phyloP scores from a whole-genome alignment of 2,888 invertebrate species.

The Gandaritis pyraliata region DNA sequence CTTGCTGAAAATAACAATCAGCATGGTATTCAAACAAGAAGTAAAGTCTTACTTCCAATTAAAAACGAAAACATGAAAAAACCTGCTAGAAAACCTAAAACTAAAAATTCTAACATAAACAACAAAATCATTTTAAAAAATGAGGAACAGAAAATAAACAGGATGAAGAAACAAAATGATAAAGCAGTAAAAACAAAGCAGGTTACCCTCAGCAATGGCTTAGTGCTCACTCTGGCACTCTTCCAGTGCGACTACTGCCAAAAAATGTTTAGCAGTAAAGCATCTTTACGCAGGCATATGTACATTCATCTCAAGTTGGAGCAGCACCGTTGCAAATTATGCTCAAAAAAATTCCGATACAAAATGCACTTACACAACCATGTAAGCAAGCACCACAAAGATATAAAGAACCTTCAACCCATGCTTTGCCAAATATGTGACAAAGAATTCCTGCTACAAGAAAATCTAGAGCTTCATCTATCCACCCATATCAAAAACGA shows the following conservation, averaged over 20 bases:
- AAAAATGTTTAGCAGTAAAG: conserved; percentile 86
- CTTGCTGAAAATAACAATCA: conserved; percentile 13
- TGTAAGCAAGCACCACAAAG: conserved; percentile 81
- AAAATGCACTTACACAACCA: conserved; percentile 87
- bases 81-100: conserved; percentile 10
- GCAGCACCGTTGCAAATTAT: conserved; percentile 86
- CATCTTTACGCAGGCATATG: conserved; percentile 87
- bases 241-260: conserved; percentile 85
- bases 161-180: conserved; percentile 32
- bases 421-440: conserved; percentile 90
- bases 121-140: conserved; percentile 31
- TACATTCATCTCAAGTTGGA: conserved; percentile 87
- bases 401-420: conserved; percentile 42
- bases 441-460: conserved; percentile 90
- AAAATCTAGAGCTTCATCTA: conserved; percentile 89
- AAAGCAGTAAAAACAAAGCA: conserved; percentile 43
- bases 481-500: conserved; percentile 86
- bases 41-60: conserved; percentile 20
- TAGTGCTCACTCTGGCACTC: conserved; percentile 49
- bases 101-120: conserved; percentile 27
- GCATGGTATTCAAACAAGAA: conserved; percentile 28
- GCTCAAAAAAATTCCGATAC: conserved; percentile 86
- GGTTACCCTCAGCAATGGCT: conserved; percentile 52
- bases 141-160: conserved; percentile 31
- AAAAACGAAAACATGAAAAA: conserved; percentile 17